A percentile compares a stretch with the other conserved stretches of the same genome.
Evolutionary conservation across 2,888 invertebrate genomes (phyloP).

Genomic region (Trissolcus japonicus): DNA sequence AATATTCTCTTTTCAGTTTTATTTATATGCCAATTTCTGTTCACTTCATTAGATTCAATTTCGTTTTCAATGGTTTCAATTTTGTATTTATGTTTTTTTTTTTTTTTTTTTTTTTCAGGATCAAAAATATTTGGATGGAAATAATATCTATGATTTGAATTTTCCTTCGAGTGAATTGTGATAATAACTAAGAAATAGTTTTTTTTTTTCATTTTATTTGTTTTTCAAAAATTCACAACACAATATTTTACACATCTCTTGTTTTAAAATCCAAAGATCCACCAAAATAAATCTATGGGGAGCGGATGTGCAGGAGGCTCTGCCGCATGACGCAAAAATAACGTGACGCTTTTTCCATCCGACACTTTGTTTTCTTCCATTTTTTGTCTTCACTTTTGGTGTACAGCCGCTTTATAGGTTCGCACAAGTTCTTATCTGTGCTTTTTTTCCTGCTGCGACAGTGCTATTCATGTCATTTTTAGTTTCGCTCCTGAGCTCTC

Average conservation of each 20-base stretch:
- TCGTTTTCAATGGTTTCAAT: no score
- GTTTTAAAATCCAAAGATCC: slow-evolving; percentile 34
- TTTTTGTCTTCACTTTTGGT: slow-evolving; percentile 19
- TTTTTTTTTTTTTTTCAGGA: neutral
- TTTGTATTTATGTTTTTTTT: slow-evolving; percentile 1
- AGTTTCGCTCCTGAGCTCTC: slow-evolving; percentile 12
- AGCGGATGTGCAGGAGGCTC: slow-evolving; percentile 22
- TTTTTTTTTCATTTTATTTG: no score
- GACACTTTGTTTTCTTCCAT: slow-evolving; percentile 29
- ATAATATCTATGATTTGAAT: no score
- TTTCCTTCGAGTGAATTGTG: no score
- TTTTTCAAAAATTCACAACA: no score
- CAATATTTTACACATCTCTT: slow-evolving; percentile 2
- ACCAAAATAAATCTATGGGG: slow-evolving; percentile 32
- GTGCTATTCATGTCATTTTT: slow-evolving; percentile 19
- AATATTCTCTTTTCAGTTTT: slow-evolving; percentile 14
- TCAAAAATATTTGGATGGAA: no score
- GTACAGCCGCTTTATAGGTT: slow-evolving; percentile 19
- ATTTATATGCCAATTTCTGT: slow-evolving; percentile 7
- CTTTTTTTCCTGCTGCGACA: slow-evolving; percentile 6
- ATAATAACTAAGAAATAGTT: no score
- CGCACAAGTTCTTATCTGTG: slow-evolving; percentile 28
- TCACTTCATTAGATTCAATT: slow-evolving; percentile 1
- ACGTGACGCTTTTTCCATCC: slow-evolving; percentile 22
- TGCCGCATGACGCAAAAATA: slow-evolving; percentile 31